Evolutionary conservation across 2,797 vertebrate species (phyloP), one percentile per base, ranked within the genome.

Genomic region (Notamacropus eugenii): DNA sequence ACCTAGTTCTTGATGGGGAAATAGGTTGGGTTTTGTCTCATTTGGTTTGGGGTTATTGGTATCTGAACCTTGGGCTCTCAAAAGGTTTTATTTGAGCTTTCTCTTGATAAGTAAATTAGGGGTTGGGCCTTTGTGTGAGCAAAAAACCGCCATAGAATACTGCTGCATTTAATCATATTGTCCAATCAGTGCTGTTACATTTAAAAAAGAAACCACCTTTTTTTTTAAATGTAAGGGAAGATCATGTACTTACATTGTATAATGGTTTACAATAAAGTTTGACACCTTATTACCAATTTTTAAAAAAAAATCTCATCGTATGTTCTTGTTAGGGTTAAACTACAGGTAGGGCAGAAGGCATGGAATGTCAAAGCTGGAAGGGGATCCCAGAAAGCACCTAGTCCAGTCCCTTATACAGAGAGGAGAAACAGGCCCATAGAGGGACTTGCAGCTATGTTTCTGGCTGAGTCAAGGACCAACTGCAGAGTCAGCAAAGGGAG

Each of bases 181-280:
- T 98, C 97, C 96, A 93, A 92, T 97, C 93, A 92, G 96, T 97
- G 97, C 91, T 98, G 93, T 98, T 97, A 96, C n/a, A 93, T 97
- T 92, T 95, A 13, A 24, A 9, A 82, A 91, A 55, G 93, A 62
- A 96, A 93, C 93, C 22, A 28, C 52, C 29, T 13, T 92, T 95
- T 95, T 62, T 62, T 95, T 97, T 54, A 98, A 98, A 97, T 97
- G 97, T 96, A 98, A 98, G 97, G 98, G 97, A 98, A 98, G 98
- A 97, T 96, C 95, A 98, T 98, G 97, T 99, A 98, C 97, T 97
- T 98, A 98, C 93, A 54, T 98, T 98, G 97, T 98, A 98, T 98
- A 98, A 98, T 96, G 96, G 98, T 98, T 99, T 99, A 99, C 98
- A 99, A 98, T 99, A 99, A 99, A 99, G 97, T 98, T 98, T 98